phyloP scores from a whole-genome alignment of 1,140 invertebrate species.

The Drosophila dunni region DNA sequence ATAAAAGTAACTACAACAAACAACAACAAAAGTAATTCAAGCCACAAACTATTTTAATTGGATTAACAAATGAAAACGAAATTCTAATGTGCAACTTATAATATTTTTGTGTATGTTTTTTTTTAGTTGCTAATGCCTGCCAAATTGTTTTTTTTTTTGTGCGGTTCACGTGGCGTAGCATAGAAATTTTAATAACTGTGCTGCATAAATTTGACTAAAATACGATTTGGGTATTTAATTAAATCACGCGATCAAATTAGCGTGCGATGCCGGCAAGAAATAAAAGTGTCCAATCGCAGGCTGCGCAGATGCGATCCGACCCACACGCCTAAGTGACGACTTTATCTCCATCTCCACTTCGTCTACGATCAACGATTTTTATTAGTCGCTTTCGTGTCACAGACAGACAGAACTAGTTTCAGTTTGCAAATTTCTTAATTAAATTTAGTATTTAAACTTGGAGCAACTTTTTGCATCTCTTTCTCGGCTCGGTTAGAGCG shows the following conservation, averaged over 20 bases:
- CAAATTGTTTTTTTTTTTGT: constrained; percentile 24
- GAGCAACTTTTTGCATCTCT: constrained; percentile 36
- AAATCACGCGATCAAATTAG: constrained; percentile 38
- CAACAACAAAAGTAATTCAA: constrained; percentile 28
- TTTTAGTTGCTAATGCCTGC: constrained; percentile 35
- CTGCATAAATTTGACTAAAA: constrained; percentile 27
- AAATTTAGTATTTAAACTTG: constrained; percentile 19
- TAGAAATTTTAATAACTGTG: background rate
- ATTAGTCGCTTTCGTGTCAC: background rate
- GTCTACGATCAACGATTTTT: background rate
- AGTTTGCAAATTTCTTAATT: constrained; percentile 33
- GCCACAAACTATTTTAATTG: constrained; percentile 23
- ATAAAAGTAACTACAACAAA: constrained; percentile 15
- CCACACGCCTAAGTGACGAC: constrained; percentile 3
- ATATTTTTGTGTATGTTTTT: constrained; percentile 43
- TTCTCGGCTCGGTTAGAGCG: constrained; percentile 40
- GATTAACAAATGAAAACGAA: constrained; percentile 28
- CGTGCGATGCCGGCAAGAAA: constrained; percentile 17
- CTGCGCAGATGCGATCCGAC: constrained; percentile 13
- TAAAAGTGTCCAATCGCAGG: background rate
- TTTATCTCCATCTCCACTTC: constrained; percentile 1
- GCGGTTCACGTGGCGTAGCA: constrained; percentile 10
- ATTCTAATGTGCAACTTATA: constrained; percentile 44
- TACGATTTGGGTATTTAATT: constrained; percentile 19
- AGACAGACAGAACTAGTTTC: constrained; percentile 19